Evolutionary conservation across 2,797 vertebrate species (phyloP).

Genomic region (Protosalanx chinensis): DNA sequence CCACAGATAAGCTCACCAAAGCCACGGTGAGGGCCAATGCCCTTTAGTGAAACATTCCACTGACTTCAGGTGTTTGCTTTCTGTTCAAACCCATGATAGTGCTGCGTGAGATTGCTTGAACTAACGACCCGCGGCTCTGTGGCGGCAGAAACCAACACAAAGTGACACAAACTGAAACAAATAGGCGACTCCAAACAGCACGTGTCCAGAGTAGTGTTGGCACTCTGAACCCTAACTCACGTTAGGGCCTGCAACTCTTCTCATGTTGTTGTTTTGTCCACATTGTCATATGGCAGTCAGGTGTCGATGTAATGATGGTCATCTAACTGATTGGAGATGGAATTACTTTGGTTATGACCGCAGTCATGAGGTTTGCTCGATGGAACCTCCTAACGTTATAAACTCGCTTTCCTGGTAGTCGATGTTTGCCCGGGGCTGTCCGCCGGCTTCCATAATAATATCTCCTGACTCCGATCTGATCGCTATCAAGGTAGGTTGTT

Average conservation of each 20-base stretch:
- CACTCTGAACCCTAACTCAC: not conserved
- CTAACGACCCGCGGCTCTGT: too few species aligned
- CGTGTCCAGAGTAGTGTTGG: not conserved
- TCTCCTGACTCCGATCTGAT: slow-evolving; percentile 52
- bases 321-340: slow-evolving; percentile 22
- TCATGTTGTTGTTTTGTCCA: slow-evolving; percentile 5
- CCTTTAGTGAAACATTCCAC: too few species aligned
- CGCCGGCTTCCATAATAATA: slow-evolving; percentile 54
- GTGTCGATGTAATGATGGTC: slow-evolving; percentile 36
- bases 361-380: slow-evolving; percentile 58
- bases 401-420: slow-evolving; percentile 42
- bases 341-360: slow-evolving; percentile 43
- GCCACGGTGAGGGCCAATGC: too few species aligned
- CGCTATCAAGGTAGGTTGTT: slow-evolving; percentile 46
- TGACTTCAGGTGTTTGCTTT: too few species aligned
- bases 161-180: not conserved
- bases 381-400: slow-evolving; percentile 45
- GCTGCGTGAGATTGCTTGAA: too few species aligned
- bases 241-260: not conserved
- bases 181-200: not conserved
- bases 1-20: not conserved
- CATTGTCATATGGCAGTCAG: slow-evolving; percentile 37
- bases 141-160: not conserved
- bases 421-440: slow-evolving; percentile 23
- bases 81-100: too few species aligned